phyloP scores from a whole-genome alignment of 1,140 invertebrate genomes.

The Vanessa atalanta region DNA sequence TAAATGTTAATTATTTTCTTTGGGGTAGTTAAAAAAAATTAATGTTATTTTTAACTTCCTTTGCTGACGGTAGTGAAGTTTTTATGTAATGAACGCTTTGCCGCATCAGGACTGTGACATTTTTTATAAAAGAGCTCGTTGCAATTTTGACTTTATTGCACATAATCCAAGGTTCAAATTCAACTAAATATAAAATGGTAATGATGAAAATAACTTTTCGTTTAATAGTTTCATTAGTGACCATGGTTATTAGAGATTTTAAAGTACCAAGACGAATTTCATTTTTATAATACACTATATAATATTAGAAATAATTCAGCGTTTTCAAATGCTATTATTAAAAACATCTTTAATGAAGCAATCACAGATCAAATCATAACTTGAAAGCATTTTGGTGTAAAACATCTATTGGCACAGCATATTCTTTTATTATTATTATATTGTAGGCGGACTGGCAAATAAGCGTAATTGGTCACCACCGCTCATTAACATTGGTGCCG shows the following conservation, averaged over 20 bases:
- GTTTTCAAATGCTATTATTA: too few relatives aligned
- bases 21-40: too few relatives aligned
- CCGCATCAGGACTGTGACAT: slow-evolving; percentile 6
- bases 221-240: slow-evolving; percentile 7
- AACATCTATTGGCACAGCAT: too few relatives aligned
- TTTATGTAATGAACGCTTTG: background rate
- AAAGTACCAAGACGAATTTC: background rate
- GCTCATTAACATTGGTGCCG: too few relatives aligned
- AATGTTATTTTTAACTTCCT: background rate
- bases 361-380: too few relatives aligned
- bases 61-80: background rate
- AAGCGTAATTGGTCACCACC: too few relatives aligned
- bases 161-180: background rate
- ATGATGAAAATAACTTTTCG: background rate
- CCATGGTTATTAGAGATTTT: slow-evolving; percentile 1
- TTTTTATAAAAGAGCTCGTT: background rate
- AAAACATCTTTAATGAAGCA: too few relatives aligned
- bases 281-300: background rate
- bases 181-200: background rate
- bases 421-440: too few relatives aligned
- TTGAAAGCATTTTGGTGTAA: too few relatives aligned
- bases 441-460: too few relatives aligned
- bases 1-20: too few relatives aligned
- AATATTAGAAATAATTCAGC: too few relatives aligned
- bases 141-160: background rate